Percentiles rank a stretch among this genome's conserved stretches.
These are phyloP conservation scores for Drosophila nigromelanica DNA, from an alignment of 1,140 invertebrate species.

Conservation along the genomic window DNA sequence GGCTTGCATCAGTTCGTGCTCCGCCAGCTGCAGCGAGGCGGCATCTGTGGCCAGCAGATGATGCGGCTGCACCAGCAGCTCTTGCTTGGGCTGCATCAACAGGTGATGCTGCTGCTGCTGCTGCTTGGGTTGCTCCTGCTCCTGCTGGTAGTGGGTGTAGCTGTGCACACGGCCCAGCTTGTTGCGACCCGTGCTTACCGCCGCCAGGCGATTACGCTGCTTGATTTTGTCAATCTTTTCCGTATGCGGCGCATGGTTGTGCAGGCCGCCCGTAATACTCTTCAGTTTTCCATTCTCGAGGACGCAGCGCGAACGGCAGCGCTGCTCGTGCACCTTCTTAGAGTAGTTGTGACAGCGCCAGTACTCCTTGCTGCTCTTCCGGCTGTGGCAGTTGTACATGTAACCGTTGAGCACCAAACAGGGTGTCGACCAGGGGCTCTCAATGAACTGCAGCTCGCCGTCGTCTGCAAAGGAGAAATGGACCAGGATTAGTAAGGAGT, in stretches of 20 bases:
- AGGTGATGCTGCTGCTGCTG: slow-evolving; percentile 5
- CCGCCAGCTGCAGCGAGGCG: slow-evolving; percentile 56
- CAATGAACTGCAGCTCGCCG: slow-evolving; percentile 71
- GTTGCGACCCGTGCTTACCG: slow-evolving; percentile 26
- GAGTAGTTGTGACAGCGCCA: slow-evolving; percentile 84
- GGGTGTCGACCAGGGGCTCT: slow-evolving; percentile 83
- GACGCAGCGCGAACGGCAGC: slow-evolving; percentile 82
- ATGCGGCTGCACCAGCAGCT: slow-evolving; percentile 26
- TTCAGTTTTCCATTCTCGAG: slow-evolving; percentile 75
- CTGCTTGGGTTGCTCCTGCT: slow-evolving; percentile 28
- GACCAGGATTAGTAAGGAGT: slow-evolving; percentile 22
- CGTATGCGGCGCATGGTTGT: slow-evolving; percentile 83
- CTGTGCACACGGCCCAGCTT: slow-evolving; percentile 42
- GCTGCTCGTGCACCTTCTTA: slow-evolving; percentile 71
- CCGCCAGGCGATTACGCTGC: slow-evolving; percentile 68
- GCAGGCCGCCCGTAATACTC: slow-evolving; percentile 70
- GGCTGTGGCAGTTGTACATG: slow-evolving; percentile 83
- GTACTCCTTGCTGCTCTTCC: slow-evolving; percentile 78
- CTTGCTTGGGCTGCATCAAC: slow-evolving; percentile 21
- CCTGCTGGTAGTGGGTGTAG: slow-evolving; percentile 39
- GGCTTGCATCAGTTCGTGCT: slow-evolving; percentile 66
- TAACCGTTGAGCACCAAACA: slow-evolving; percentile 77
- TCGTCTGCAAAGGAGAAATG: slow-evolving; percentile 35
- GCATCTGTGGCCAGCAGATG: slow-evolving; percentile 35
- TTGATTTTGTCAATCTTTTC: slow-evolving; percentile 83